Evolutionary conservation across 1,140 invertebrate genomes (phyloP).

Genomic region (Bombus fervidus): DNA sequence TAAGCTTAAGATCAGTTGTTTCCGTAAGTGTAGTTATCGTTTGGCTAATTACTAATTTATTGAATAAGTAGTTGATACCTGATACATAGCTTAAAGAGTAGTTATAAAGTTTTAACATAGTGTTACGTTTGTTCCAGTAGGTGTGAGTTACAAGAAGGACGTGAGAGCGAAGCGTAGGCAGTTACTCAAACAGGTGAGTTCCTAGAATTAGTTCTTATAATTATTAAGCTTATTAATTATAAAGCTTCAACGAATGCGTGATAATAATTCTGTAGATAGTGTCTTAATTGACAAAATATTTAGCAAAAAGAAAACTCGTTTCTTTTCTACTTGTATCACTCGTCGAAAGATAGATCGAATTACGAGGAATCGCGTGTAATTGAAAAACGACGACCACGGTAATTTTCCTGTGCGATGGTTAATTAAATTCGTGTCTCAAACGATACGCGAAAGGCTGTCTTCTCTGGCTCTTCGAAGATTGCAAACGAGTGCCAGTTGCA

Average conservation of each 20-base stretch:
- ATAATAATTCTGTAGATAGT: too few species aligned
- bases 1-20: too few species aligned
- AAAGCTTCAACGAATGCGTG: too few species aligned
- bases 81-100: too few species aligned
- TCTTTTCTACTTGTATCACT: too few species aligned
- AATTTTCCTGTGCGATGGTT: conserved; percentile 8
- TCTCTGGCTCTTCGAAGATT: conserved; percentile 30
- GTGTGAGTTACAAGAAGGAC: neutral
- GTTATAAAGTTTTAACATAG: neutral
- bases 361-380: neutral
- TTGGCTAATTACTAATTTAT: too few species aligned
- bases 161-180: conserved; percentile 20
- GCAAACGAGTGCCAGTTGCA: conserved; percentile 47
- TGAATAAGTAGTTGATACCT: too few species aligned
- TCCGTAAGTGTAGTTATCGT: too few species aligned
- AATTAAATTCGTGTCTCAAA: conserved; percentile 27
- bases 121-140: conserved; percentile 9
- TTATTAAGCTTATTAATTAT: too few species aligned
- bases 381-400: conserved; percentile 1
- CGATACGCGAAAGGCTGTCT: neutral
- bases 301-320: too few species aligned
- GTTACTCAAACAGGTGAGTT: conserved; percentile 38
- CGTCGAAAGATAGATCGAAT: neutral
- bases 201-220: neutral
- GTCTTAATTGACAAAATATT: neutral